Evolutionary conservation across 2,888 invertebrate genomes (phyloP), one percentile per base, ranked within the genome.

Genomic region (Ligdia adustata): DNA sequence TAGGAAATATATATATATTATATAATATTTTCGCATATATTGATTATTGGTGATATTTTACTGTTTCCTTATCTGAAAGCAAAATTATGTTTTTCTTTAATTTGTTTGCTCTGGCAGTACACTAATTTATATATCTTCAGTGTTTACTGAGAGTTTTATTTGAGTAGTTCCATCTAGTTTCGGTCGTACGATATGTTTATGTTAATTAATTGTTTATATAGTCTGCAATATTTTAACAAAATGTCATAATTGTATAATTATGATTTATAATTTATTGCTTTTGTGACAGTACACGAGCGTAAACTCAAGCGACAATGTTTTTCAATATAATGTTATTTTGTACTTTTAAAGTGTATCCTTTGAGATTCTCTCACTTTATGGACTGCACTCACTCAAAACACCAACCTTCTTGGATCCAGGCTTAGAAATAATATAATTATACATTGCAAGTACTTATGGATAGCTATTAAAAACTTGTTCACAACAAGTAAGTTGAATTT

Each of bases 391-490:
- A 38, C 33, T 27, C 39, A 12, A 20, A 50, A 54, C 59, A 60
- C 55, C 52, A 53, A 53, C 14, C 9, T 26, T 24, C 42, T 20
- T 51, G 38, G 9, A 51, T 60, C 64, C 57, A 60, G 54, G 61
- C 57, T 62, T 61, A 58, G 61, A 63, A 57, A 61, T 66, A 74
- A 65, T 69, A 67, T 62, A 56, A 54, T 67, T 69, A 69, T 62
- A 66, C 67, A 71, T 59, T 65, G 72, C 73, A 72, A 81, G 83
- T 85, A 87, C 87, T 84, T 86, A 83, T 71, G 66, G 62, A 72
- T 72, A 66, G 70, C 70, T 69, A 66, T 78, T 66, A 66, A 73
- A 66, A 73, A 70, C 62, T 72, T 70, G 71, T 74, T 73, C 64
- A 62, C 64, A 63, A 64, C 66, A 65, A 68, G 64, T 61, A 62